phyloP scores from a whole-genome alignment of 2,888 invertebrate species.

The Copidosoma aretas region DNA sequence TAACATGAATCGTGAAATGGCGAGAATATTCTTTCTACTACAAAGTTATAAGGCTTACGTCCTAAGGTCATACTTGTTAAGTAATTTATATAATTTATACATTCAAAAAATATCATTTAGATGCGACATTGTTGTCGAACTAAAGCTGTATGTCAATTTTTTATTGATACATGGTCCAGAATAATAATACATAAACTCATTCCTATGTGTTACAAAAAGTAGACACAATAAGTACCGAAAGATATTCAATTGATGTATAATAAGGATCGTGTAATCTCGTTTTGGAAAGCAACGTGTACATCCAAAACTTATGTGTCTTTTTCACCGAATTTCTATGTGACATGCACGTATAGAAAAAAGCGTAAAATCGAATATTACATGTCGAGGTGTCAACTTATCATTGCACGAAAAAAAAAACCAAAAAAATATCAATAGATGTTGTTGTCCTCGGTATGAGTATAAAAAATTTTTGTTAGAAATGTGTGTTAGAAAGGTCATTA shows the following conservation, averaged over 20 bases:
- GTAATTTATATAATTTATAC: conserved; percentile 3
- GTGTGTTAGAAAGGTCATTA: conserved; percentile 26
- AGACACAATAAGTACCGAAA: neutral
- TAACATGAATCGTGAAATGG: neutral
- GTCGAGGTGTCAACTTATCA: neutral
- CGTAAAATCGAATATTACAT: neutral
- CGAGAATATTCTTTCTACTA: conserved; percentile 8
- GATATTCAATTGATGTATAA: neutral
- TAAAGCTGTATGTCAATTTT: conserved; percentile 9
- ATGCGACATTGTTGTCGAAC: conserved; percentile 6
- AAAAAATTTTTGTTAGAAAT: neutral
- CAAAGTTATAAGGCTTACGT: conserved; percentile 4
- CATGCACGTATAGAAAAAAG: neutral
- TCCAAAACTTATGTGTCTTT: conserved; percentile 11
- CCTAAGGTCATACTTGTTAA: conserved; percentile 1
- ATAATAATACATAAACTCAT: conserved; percentile 18
- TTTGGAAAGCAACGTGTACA: neutral
- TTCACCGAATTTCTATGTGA: conserved; percentile 17
- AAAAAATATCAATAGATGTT: conserved; percentile 14
- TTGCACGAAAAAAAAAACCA: conserved; percentile 4
- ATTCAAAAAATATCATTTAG: conserved; percentile 13
- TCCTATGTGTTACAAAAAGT: conserved; percentile 4
- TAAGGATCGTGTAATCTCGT: neutral
- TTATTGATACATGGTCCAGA: conserved; percentile 13
- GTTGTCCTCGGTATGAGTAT: conserved; percentile 12